These are phyloP conservation scores for Sarotherodon lohbergeri DNA, from an alignment of 2,113 vertebrate species.

Conservation along the genomic window DNA sequence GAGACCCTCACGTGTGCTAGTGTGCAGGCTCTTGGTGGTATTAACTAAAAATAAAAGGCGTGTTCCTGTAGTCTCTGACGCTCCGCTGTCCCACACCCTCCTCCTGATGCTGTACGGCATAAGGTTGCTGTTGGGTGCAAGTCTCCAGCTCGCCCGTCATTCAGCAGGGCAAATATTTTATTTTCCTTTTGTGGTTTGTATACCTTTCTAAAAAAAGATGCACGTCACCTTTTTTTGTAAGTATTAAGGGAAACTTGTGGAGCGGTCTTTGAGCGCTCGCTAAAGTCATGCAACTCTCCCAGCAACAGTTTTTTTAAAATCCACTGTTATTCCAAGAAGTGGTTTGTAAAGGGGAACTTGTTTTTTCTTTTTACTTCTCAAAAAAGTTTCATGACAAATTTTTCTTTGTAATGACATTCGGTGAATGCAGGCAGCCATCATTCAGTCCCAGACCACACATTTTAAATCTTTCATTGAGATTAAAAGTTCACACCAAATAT, in stretches of 20 bases:
- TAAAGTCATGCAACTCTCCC: background rate
- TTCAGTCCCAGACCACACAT: background rate
- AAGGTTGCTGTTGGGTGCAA: slow-evolving; percentile 48
- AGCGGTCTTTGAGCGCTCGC: background rate
- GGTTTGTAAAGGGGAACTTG: background rate
- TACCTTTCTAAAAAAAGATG: slow-evolving; percentile 59
- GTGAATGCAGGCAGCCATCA: background rate
- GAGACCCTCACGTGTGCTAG: background rate
- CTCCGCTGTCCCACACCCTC: slow-evolving; percentile 45
- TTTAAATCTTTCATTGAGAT: background rate
- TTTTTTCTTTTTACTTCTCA: background rate
- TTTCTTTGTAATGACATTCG: background rate
- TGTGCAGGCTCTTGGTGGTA: slow-evolving; percentile 11
- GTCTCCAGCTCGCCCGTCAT: slow-evolving; percentile 39
- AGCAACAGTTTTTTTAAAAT: background rate
- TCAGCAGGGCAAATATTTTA: slow-evolving; percentile 70
- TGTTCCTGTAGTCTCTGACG: slow-evolving; percentile 58
- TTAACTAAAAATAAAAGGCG: slow-evolving; percentile 67
- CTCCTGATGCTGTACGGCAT: slow-evolving; percentile 5
- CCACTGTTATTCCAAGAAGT: background rate
- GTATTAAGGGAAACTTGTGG: slow-evolving; percentile 47
- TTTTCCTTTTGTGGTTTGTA: slow-evolving; percentile 69
- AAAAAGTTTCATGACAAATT: background rate
- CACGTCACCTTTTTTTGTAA: slow-evolving; percentile 21
- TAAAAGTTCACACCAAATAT: background rate